Evolutionary conservation across 2,888 invertebrate species (phyloP), one percentile per base, ranked within the genome.

Genomic region (Trichogramma evanescens): DNA sequence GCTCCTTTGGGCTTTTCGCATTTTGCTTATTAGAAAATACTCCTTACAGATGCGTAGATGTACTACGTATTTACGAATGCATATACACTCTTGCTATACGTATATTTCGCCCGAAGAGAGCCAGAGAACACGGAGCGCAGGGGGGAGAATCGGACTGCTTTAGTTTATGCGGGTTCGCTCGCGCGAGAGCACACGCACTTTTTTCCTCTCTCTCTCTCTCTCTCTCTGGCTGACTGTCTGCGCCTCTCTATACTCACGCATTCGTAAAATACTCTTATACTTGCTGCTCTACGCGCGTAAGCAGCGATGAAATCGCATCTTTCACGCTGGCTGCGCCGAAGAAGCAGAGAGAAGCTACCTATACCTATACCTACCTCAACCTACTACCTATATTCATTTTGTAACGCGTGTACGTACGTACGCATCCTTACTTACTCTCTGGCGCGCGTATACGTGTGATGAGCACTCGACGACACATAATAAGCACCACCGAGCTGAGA

Each of bases 1-100:
- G 44, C 52, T 10, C 41, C 44, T 40, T 46, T 48, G 55, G 71
- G 70, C 72, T 73, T 75, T 74, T 74, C 26, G 26, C 75, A 75
- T 77, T 75, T 74, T 72, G 74, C 76, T 77, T 77, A 76, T 77
- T 77, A 77, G 76, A 77, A 77, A 75, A 74, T 74, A 74, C 71
- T 74, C 69, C 68, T 71, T 68, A 65, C 67, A 67, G 65, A 63
- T 62, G 62, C 62, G 64, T 61, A 26, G 26, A 26, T 26, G 26
- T 26, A 26, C 26, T 26, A 26, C 26, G 26, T 26, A 2, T 26
- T 2, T 26, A 26, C 26, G 60, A 61, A 26, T 26, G 26, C 26
- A 26, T 26, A 26, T 26, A 26, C 26, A 26, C 26, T 64, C 59
- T 62, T 62, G 62, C 52, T 60, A 61, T 64, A 62, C 56, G 52